Evolutionary conservation across 2,888 invertebrate genomes (phyloP).

Genomic region (Rhimphoctona megacephalus): DNA sequence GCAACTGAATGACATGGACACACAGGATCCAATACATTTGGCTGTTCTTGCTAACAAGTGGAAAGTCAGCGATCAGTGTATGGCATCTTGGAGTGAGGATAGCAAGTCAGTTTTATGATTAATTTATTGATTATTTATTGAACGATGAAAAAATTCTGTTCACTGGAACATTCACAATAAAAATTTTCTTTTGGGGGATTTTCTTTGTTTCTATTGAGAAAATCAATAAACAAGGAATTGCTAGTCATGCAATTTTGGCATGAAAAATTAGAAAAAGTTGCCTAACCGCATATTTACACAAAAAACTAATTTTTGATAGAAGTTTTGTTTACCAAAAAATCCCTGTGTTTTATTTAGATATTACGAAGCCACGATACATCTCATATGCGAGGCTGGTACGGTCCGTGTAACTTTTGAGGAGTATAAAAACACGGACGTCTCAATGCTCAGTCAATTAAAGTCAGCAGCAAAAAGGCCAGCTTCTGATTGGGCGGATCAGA

Average conservation of each 20-base stretch:
- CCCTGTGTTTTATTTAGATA: constrained; percentile 86
- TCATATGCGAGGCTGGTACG: constrained; percentile 92
- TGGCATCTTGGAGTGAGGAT: constrained; percentile 97
- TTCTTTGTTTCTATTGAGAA: not conserved
- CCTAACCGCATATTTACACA: not conserved
- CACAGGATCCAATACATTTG: constrained; percentile 82
- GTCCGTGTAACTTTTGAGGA: constrained; percentile 96
- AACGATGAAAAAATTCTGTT: not conserved
- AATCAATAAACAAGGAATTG: too few relatives aligned
- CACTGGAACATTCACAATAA: too few relatives aligned
- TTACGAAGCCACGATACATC: constrained; percentile 96
- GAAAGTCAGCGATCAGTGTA: constrained; percentile 96
- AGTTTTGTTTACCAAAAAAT: not conserved
- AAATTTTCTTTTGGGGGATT: not conserved
- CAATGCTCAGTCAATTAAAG: constrained; percentile 86
- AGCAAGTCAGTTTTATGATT: constrained; percentile 89
- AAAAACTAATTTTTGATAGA: not conserved
- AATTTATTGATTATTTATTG: not conserved
- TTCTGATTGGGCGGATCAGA: constrained; percentile 84
- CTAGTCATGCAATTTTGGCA: too few relatives aligned
- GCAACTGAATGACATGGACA: constrained; percentile 81
- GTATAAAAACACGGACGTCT: constrained; percentile 93
- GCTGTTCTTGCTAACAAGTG: constrained; percentile 88
- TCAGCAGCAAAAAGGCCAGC: constrained; percentile 83
- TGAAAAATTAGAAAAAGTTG: too few relatives aligned